These are phyloP conservation scores for Reticulitermes speratus DNA, from an alignment of 1,140 invertebrate genomes.

Conservation along the genomic window DNA sequence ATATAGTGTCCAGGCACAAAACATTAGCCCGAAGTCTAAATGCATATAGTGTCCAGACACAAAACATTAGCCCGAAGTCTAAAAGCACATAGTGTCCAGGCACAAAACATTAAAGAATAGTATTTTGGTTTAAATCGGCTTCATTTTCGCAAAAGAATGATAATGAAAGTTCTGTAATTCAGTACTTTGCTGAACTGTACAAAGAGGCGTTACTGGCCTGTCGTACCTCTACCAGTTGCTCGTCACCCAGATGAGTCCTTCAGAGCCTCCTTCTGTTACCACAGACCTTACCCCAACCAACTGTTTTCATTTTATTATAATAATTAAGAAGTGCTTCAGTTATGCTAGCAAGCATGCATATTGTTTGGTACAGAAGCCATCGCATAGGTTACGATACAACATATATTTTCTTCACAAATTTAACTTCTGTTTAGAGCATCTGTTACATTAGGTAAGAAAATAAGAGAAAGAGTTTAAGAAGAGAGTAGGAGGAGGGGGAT, in stretches of 20 bases:
- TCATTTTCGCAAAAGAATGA: not conserved
- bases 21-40: too few species aligned
- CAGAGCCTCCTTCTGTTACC: not conserved
- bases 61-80: too few species aligned
- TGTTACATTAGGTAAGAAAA: not conserved
- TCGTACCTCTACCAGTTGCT: not conserved
- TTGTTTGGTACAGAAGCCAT: not conserved
- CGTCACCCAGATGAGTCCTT: not conserved
- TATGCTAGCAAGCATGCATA: not conserved
- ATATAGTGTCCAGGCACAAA: too few species aligned
- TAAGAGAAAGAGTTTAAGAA: not conserved
- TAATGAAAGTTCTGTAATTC: not conserved
- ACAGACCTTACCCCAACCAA: not conserved
- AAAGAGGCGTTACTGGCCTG: not conserved
- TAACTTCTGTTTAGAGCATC: not conserved
- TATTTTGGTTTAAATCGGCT: not conserved
- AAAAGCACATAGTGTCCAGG: not conserved
- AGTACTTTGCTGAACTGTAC: not conserved
- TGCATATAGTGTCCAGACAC: too few species aligned
- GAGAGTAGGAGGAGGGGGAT: not conserved
- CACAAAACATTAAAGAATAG: not conserved
- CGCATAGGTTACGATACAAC: not conserved
- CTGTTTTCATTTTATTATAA: not conserved
- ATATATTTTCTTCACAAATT: not conserved
- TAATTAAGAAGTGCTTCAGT: not conserved